Base-by-base conservation (phyloP, 2,113 vertebrate species). In the Pelvicachromis taeniatus region DNA sequence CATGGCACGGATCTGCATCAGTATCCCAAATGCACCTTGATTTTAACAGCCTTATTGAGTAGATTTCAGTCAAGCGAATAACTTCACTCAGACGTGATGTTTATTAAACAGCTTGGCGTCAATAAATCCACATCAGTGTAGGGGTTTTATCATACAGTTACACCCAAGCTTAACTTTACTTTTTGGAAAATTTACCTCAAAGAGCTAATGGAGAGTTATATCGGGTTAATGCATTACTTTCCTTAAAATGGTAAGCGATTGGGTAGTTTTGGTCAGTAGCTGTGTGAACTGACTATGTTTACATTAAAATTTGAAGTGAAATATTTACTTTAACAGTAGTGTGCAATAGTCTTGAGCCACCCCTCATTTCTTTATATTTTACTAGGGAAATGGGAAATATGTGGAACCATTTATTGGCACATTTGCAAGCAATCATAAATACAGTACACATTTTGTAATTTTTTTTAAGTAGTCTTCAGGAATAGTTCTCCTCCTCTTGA, bases 21-120 rank as follows among this genome's bases (percentile, higher is more conserved):
- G 54, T 21, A 19, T 89, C 78, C 81, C 88, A 84, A 85, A 87
- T 8, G 52, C 23, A 35, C 40, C 65, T 58, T 84, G 11, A 88
- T 86, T 89, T 59, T 75, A 86, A 85, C 80, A 81, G 75, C 65
- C 55, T 56, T 59, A 84, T 87, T 68, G 75, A 87, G 89, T 80
- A 58, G 33, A 54, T 78, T 83, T 82, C 45, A 83, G 89, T 90
- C 31, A 85, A 23, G 40, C 7, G 5, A 73, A 73, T 61, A 11
- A 26, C 65, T 45, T 54, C 13, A 40, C 12, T 82, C 10, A 40
- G 31, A 78, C 26, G 31, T 79, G 23, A 77, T 83, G 59, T 81
- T 87, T 80, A 75, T 83, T 63, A 35, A 87, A 68, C 48, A 79
- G 56, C 21, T 63, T 53, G 23, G 53, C 26, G n/a, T 81, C 55